These are phyloP conservation scores for Eira barbara DNA, from an alignment of 2,113 vertebrate species.

Conservation along the genomic window DNA sequence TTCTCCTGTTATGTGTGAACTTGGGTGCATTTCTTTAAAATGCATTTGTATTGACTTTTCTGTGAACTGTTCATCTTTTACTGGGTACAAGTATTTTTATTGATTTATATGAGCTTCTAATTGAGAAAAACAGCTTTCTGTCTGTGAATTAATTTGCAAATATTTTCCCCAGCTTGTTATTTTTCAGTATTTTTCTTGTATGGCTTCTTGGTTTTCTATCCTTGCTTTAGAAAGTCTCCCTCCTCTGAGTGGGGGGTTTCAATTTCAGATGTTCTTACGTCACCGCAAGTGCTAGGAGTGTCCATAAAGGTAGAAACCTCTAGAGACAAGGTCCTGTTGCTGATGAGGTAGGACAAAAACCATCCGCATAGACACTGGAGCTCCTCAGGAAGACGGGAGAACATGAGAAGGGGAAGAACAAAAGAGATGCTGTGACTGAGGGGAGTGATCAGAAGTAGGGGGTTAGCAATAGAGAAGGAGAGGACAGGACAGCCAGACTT, in stretches of 20 bases:
- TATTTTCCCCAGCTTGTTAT: background rate
- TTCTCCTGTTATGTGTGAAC: background rate
- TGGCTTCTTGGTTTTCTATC: background rate
- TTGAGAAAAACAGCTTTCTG: background rate
- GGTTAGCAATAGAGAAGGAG: background rate
- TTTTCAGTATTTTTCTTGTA: background rate
- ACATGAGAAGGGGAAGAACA: background rate
- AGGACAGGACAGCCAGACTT: background rate
- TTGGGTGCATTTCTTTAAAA: background rate
- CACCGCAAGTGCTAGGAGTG: background rate
- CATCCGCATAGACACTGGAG: background rate
- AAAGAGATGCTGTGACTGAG: background rate
- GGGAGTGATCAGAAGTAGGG: background rate
- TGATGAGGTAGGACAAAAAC: background rate
- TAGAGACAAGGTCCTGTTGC: background rate
- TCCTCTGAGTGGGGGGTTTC: background rate
- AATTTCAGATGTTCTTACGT: background rate
- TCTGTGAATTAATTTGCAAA: background rate
- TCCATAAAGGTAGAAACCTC: background rate
- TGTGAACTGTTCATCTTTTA: background rate
- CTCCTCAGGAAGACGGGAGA: background rate
- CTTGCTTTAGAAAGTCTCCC: background rate
- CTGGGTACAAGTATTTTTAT: background rate
- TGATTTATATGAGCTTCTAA: background rate
- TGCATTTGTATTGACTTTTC: no score